Evolutionary conservation across 1,140 invertebrate genomes (phyloP), one percentile per base, ranked within the genome.

Genomic region (Berghia stephanieae): DNA sequence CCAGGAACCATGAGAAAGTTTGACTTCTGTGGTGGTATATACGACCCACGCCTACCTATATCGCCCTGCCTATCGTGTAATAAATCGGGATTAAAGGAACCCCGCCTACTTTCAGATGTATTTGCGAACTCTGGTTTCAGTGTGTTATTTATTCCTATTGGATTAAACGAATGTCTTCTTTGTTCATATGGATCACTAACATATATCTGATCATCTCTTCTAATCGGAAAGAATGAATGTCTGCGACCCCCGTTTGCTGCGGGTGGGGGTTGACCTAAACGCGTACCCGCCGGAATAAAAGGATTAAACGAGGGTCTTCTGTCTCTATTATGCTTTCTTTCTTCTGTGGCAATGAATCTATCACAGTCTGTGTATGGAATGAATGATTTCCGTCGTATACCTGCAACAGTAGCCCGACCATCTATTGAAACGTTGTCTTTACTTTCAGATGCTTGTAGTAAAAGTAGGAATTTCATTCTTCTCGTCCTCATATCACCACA

Each of bases 401-500:
- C 46, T 6, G 70, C 31, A 4, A 55, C 27, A 24, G 4, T 36
- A 8, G 70, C 42, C 3, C 70, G 70, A 3, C 46, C 46, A 13
- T 36, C 70, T 52, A 38, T 16, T 3, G 38, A 43, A 6, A 36
- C 10, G 5, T 5, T 6, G 16, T 75, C 74, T 13, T 68, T 27
- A 52, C 60, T 67, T 43, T 76, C 74, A n/a, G 74, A 76, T 24
- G 74, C 74, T 31, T 76, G 46, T 18, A 76, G 27, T 6, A 76
- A 38, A 24, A 76, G n/a, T 5, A 76, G 40, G 63, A 76, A 76
- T 40, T 76, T 76, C 74, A 76, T 76, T 49, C 74, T 63, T 0
- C 74, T 40, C 0, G 74, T 76, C 36, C 63, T 66, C 74, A 76
- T 76, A 36, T 76, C 74, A 2, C 74, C 74, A 34, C 74, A 76